phyloP scores from a whole-genome alignment of 92 coral and sea anemone genomes.

The Paramuricea clavata region DNA sequence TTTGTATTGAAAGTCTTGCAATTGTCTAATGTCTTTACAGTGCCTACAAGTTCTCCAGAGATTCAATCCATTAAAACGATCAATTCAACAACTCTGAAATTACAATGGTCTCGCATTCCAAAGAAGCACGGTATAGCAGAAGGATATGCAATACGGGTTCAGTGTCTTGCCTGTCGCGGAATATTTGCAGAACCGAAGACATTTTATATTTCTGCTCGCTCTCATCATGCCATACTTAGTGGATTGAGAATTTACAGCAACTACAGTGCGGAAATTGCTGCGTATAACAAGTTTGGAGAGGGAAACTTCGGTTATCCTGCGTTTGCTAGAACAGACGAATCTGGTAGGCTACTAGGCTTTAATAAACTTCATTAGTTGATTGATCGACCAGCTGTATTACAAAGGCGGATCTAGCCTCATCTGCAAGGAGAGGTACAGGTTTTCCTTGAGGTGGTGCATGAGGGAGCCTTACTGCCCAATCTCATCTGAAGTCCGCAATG shows the following conservation, averaged over 20 bases:
- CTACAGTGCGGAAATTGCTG: constrained; percentile 57
- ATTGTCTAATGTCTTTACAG: too few relatives aligned
- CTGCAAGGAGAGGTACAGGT: too few relatives aligned
- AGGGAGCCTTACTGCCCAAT: too few relatives aligned
- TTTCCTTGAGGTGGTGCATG: too few relatives aligned
- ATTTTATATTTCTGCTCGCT: not conserved
- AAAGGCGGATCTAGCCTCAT: too few relatives aligned
- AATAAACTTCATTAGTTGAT: not conserved
- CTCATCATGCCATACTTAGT: not conserved
- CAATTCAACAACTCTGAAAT: constrained; percentile 71
- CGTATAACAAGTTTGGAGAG: constrained; percentile 40
- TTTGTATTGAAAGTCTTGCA: too few relatives aligned
- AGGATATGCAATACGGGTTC: not conserved
- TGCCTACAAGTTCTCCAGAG: constrained; percentile 76
- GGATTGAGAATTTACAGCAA: constrained; percentile 43
- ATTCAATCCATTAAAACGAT: constrained; percentile 72
- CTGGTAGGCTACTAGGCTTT: constrained; percentile 54
- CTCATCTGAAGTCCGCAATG: too few relatives aligned
- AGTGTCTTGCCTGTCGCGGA: constrained; percentile 1
- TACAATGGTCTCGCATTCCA: constrained; percentile 74
- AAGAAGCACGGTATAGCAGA: constrained; percentile 48
- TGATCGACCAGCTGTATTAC: too few relatives aligned
- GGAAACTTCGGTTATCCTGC: constrained; percentile 54
- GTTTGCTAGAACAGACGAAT: constrained; percentile 47
- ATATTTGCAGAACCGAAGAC: not conserved